A percentile compares a stretch with the other conserved stretches of the same genome.
phyloP scores from a whole-genome alignment of 2,888 invertebrate genomes.

The Dolichomitus sp. region DNA sequence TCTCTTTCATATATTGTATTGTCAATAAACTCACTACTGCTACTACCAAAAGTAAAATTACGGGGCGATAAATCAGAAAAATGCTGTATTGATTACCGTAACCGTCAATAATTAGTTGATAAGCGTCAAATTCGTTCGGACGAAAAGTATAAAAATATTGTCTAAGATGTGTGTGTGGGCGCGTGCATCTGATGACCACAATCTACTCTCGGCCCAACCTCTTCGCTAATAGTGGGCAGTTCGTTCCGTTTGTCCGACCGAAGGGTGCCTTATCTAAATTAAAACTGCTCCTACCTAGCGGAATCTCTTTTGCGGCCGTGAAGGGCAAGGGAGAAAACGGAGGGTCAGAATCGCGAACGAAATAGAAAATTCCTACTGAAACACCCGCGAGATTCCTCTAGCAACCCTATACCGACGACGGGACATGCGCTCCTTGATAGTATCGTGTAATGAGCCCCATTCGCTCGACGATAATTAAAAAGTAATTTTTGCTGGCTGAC shows the following conservation, averaged over 20 bases:
- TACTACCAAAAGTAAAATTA: too few species aligned
- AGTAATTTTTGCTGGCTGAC: constrained; percentile 79
- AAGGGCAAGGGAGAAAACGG: constrained; percentile 43
- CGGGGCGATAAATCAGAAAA: not conserved
- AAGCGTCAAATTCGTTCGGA: not conserved
- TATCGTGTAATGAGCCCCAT: constrained; percentile 81
- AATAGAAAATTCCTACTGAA: constrained; percentile 80
- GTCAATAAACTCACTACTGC: too few species aligned
- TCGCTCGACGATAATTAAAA: constrained; percentile 82
- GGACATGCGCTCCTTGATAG: constrained; percentile 70
- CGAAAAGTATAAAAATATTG: not conserved
- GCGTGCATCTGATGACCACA: constrained; percentile 42
- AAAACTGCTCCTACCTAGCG: constrained; percentile 71
- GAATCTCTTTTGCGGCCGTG: constrained; percentile 44
- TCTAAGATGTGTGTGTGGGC: not conserved
- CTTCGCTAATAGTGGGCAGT: constrained; percentile 53
- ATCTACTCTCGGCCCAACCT: constrained; percentile 49
- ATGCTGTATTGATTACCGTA: not conserved
- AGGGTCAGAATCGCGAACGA: constrained; percentile 74
- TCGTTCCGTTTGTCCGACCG: constrained; percentile 63
- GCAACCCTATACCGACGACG: constrained; percentile 54
- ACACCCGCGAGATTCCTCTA: constrained; percentile 69
- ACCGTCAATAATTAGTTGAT: not conserved
- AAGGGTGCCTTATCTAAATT: constrained; percentile 81
- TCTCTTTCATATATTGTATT: too few species aligned